Base-by-base conservation (phyloP, 2,888 invertebrate species). In the Eupeodes luniger region DNA sequence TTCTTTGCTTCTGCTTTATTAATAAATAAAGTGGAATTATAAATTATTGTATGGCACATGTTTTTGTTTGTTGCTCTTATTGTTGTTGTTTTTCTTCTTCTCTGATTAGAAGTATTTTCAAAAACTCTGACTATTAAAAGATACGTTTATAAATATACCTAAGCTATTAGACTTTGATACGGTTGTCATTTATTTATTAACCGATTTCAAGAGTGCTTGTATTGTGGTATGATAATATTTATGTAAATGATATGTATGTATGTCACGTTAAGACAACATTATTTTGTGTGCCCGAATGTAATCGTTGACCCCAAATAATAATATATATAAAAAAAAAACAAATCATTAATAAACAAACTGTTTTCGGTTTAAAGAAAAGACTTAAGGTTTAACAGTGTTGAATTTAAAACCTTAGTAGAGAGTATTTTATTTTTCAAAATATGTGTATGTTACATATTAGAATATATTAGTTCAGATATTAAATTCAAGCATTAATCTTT, bases 221-320 rank as follows among this genome's bases (percentile, higher is more conserved):
- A 53, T 27, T 27, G 34, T 27, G 14, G 36, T 53, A 12, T 47
- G 34, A 34, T 44, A 14, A 27, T 70, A 70, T 49, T 55, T 62
- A 61, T 74, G 67, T 64, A 74, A 78, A 86, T 82, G 16, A 49
- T 27, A 82, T 86, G 86, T 34, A 86, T 79, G 47, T 86, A 70
- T 86, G 86, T 86, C 82, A 83, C 19, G 40, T 75, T 49, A 53
- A 59, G n/a, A n/a, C 12, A 44, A 62, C 14, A 27, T 34, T 67
- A 12, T 66, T 53, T 74, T 72, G 61, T 74, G 36, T 69, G 44
- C 14, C 64, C 9, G 36, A 47, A 70, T 57, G 47, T 62, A 62
- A 55, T 19, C 12, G 72, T 59, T 44, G 62, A 76, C 49, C 61
- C 53, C 14, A 19, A 40, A 40, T n/a, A 62, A 40, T 40, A 40